These are phyloP conservation scores for Heteropelma amictum DNA, from an alignment of 2,888 invertebrate species.

Conservation along the genomic window DNA sequence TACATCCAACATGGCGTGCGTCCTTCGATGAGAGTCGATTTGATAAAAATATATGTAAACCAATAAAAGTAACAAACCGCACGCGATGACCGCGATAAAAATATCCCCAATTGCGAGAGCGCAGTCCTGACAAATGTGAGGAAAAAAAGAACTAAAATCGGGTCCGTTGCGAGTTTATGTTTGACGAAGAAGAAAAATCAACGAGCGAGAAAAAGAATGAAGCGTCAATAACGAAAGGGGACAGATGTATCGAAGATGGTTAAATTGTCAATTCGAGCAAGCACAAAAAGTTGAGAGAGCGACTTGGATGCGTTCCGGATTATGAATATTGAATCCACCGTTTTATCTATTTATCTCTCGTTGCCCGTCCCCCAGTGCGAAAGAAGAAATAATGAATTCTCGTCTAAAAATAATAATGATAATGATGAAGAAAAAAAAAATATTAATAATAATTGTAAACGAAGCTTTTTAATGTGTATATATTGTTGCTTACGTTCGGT, in stretches of 20 bases:
- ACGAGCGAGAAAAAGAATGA: neutral
- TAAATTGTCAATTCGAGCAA: conserved; percentile 60
- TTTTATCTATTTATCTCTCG: conserved; percentile 44
- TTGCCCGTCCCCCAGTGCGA: conserved; percentile 43
- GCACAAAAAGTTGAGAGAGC: conserved; percentile 49
- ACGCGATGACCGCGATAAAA: neutral
- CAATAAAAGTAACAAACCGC: neutral
- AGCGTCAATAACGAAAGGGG: conserved; percentile 5
- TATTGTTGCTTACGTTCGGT: conserved; percentile 71
- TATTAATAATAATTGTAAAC: conserved; percentile 49
- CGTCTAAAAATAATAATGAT: conserved; percentile 34
- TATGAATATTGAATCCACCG: conserved; percentile 14
- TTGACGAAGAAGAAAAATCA: too few species aligned
- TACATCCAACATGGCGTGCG: conserved; percentile 45
- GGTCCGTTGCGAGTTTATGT: too few species aligned
- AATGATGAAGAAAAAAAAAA: conserved; percentile 13
- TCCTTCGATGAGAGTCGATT: conserved; percentile 38
- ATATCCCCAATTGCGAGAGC: neutral
- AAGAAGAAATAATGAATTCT: conserved; percentile 34
- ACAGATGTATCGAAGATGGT: conserved; percentile 26
- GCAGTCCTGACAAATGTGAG: neutral
- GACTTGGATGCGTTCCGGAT: conserved; percentile 6
- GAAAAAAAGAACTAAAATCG: conserved; percentile 5
- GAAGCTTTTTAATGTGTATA: conserved; percentile 73
- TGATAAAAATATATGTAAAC: neutral